These are phyloP conservation scores for Chymomyza procnemis DNA, from an alignment of 2,888 invertebrate genomes.

Conservation along the genomic window DNA sequence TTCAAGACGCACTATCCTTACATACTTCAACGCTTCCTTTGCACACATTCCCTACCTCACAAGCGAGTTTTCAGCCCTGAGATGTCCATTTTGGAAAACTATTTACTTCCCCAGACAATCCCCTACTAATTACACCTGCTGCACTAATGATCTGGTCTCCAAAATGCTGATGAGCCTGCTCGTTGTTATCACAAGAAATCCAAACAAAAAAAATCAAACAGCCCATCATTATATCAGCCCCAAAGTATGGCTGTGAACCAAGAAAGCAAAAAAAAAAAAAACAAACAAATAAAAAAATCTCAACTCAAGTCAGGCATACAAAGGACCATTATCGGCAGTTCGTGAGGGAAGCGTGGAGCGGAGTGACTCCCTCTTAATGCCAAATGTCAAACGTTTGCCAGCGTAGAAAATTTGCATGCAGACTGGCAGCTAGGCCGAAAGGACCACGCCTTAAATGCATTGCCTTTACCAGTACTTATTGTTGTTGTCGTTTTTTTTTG, in stretches of 20 bases:
- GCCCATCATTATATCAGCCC: constrained; percentile 63
- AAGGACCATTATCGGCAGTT: constrained; percentile 58
- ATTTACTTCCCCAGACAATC: neutral
- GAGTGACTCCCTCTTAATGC: constrained; percentile 16
- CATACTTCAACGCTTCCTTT: too few species aligned
- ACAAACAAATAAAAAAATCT: neutral
- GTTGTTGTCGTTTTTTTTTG: constrained; percentile 3
- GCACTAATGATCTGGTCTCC: neutral
- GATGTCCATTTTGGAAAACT: neutral
- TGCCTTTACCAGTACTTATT: neutral
- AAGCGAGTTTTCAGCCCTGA: neutral
- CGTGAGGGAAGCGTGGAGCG: constrained; percentile 24
- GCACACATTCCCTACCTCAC: neutral
- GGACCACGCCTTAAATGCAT: constrained; percentile 24
- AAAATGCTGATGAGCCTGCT: neutral
- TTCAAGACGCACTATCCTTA: too few species aligned
- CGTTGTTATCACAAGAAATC: neutral
- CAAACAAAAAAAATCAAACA: constrained; percentile 36
- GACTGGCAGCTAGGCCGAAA: neutral
- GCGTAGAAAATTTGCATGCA: constrained; percentile 61
- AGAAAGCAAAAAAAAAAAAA: neutral
- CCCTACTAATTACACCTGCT: neutral
- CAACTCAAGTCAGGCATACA: constrained; percentile 20
- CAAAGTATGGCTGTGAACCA: constrained; percentile 16
- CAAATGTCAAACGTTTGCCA: constrained; percentile 71